A percentile compares a stretch with the other conserved stretches of the same genome.
phyloP scores from a whole-genome alignment of 2,888 invertebrate genomes.

The Keiferia lycopersicella region DNA sequence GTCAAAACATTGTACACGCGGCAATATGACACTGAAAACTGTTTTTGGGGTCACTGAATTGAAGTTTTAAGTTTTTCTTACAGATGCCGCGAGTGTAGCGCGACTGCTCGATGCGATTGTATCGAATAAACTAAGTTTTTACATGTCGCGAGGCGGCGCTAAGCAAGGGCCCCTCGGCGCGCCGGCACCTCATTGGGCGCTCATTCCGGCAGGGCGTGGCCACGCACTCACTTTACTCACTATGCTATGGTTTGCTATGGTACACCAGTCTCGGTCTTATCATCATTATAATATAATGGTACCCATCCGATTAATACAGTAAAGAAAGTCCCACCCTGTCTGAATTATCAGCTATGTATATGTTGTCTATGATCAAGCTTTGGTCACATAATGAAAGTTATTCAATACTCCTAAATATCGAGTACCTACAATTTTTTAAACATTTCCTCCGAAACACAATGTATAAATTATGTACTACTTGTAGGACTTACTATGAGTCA shows the following conservation, averaged over 20 bases:
- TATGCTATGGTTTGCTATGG: constrained; percentile 21
- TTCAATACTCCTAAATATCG: too few relatives aligned
- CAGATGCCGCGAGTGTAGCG: constrained; percentile 30
- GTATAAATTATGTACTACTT: too few relatives aligned
- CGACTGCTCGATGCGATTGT: constrained; percentile 54
- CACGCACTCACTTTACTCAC: constrained; percentile 32
- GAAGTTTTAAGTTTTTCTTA: neutral
- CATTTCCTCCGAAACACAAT: too few relatives aligned
- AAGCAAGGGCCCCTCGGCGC: constrained; percentile 32
- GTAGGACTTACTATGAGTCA: too few relatives aligned
- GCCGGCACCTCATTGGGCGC: constrained; percentile 47
- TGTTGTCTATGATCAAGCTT: constrained; percentile 40
- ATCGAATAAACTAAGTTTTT: constrained; percentile 53
- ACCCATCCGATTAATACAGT: constrained; percentile 30
- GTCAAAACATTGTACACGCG: constrained; percentile 44
- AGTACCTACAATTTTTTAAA: too few relatives aligned
- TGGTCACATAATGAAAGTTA: too few relatives aligned
- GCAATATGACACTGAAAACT: constrained; percentile 15
- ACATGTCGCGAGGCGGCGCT: constrained; percentile 47
- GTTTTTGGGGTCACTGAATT: constrained; percentile 24
- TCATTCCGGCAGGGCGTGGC: constrained; percentile 40
- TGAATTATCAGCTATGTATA: constrained; percentile 42
- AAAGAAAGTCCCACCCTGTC: constrained; percentile 48
- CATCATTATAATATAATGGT: constrained; percentile 47
- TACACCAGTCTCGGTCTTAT: constrained; percentile 33